Evolutionary conservation across 1,140 invertebrate species (phyloP).

Genomic region (Hyphantria cunea): DNA sequence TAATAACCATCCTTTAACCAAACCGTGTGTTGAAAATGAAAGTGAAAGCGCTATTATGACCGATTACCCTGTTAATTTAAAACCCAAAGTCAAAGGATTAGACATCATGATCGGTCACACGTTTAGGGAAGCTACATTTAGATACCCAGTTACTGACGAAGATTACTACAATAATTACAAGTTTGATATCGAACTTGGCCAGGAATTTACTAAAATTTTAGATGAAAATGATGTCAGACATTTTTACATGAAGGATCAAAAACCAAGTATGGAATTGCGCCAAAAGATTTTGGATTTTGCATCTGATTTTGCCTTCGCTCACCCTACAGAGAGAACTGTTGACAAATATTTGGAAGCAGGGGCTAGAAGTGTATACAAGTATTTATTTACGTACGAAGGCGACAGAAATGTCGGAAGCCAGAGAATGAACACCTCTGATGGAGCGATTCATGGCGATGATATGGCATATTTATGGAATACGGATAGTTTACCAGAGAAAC

Average conservation of each 20-base stretch:
- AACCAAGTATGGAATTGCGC: not conserved
- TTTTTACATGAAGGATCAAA: not conserved
- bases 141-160: not conserved
- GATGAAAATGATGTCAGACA: not conserved
- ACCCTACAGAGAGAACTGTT: conserved; percentile 4
- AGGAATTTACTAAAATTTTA: not conserved
- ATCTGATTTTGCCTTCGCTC: conserved; percentile 1
- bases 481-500: not conserved
- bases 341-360: conserved; percentile 3
- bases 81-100: conserved; percentile 12
- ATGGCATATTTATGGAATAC: not conserved
- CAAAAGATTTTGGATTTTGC: not conserved
- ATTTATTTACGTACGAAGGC: conserved; percentile 9
- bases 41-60: not conserved
- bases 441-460: conserved; percentile 3
- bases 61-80: conserved; percentile 10
- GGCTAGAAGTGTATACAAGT: conserved; percentile 1
- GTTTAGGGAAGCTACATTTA: conserved; percentile 3
- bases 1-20: not conserved
- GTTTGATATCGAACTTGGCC: not conserved
- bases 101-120: conserved; percentile 12
- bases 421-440: not conserved
- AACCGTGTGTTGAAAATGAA: not conserved
- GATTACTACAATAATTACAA: conserved; percentile 2
- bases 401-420: not conserved